Percentiles rank a stretch among this genome's conserved stretches.
phyloP scores from a whole-genome alignment of 2,888 invertebrate species.

The Eilema sororculum region DNA sequence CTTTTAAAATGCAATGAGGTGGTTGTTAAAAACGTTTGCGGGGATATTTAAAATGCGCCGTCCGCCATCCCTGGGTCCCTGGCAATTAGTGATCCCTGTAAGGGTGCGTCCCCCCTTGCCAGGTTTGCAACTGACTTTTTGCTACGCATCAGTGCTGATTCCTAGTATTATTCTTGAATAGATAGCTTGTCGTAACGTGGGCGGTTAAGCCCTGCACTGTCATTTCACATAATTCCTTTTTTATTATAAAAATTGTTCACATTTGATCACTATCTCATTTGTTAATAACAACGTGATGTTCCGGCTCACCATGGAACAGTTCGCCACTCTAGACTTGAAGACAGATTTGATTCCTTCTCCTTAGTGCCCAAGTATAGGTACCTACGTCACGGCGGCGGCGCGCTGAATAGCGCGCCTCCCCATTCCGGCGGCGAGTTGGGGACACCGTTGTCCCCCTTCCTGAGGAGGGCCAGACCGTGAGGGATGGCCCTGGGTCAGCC shows the following conservation, averaged over 20 bases:
- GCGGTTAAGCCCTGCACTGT: background rate
- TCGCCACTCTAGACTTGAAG: background rate
- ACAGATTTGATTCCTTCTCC: background rate
- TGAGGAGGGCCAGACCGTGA: too few relatives aligned
- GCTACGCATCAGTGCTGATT: background rate
- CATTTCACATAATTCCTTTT: background rate
- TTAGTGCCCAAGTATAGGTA: too few relatives aligned
- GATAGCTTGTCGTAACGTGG: background rate
- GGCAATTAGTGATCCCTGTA: conserved; percentile 83
- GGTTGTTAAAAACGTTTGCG: conserved; percentile 84
- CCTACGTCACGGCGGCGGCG: too few relatives aligned
- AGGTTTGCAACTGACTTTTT: conserved; percentile 1
- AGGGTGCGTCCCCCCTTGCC: conserved; percentile 16
- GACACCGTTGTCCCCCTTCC: too few relatives aligned
- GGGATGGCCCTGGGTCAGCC: too few relatives aligned
- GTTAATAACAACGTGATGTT: background rate
- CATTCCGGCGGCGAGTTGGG: too few relatives aligned
- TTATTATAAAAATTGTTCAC: background rate
- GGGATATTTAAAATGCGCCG: conserved; percentile 80
- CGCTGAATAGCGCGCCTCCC: too few relatives aligned
- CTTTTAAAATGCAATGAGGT: conserved; percentile 87
- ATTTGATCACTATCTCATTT: background rate
- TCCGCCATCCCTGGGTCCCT: conserved; percentile 61
- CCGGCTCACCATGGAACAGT: background rate
- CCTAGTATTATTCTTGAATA: background rate